Conservation (phyloP, 2,888 invertebrate species). For the Acrobasis consociella region DNA sequence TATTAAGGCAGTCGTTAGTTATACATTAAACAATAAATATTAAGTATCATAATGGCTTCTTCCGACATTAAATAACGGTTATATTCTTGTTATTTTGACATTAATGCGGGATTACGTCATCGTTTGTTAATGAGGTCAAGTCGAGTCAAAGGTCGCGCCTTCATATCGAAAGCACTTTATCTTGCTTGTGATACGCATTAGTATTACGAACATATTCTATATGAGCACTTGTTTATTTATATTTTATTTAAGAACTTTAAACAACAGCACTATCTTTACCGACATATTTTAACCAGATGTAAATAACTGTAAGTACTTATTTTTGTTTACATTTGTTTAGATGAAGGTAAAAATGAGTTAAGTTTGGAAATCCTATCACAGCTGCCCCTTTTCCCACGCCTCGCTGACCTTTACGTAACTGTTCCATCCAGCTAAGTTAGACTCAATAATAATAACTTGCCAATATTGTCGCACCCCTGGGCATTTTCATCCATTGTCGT, state of each 20-base stretch:
- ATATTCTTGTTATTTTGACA: slow-evolving; percentile 28
- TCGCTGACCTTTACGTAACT: slow-evolving; percentile 39
- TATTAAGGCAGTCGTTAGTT: slow-evolving; percentile 27
- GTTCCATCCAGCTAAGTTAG: slow-evolving; percentile 30
- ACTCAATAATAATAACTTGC: slow-evolving; percentile 35
- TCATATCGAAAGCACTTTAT: slow-evolving; percentile 15
- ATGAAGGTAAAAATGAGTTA: neutral
- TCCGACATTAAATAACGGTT: slow-evolving; percentile 30
- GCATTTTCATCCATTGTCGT: slow-evolving; percentile 38
- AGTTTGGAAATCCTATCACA: neutral
- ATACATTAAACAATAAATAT: slow-evolving; percentile 28
- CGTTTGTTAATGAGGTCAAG: slow-evolving; percentile 20
- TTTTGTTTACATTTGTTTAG: too few relatives aligned
- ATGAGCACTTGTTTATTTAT: slow-evolving; percentile 7
- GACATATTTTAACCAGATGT: neutral
- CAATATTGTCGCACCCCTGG: slow-evolving; percentile 21
- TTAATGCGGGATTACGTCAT: slow-evolving; percentile 27
- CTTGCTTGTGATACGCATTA: slow-evolving; percentile 10
- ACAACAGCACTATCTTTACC: neutral
- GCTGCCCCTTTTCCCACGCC: slow-evolving; percentile 31
- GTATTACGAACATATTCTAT: slow-evolving; percentile 9
- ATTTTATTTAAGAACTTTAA: neutral
- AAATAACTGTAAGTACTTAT: too few relatives aligned
- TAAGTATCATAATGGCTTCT: slow-evolving; percentile 23
- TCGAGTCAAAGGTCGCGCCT: slow-evolving; percentile 14